Base-by-base conservation (phyloP, 2,888 invertebrate species). In the Acleris cristana region DNA sequence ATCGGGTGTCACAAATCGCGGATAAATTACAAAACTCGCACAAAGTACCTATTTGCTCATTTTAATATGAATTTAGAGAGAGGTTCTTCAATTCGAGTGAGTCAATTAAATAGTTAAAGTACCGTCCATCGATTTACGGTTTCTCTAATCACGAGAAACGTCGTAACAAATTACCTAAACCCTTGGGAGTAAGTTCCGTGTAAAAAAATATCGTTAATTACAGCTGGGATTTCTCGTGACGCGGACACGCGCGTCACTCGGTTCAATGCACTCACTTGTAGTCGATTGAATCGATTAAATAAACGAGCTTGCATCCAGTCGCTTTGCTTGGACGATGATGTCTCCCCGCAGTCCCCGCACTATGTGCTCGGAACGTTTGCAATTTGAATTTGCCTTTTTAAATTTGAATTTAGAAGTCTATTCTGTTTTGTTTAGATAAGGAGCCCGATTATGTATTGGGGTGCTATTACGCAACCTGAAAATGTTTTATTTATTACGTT, bases 261-360 rank as follows among this genome's bases (percentile, higher is more conserved):
- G 85, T 82, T 84, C 85, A 83, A 75, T 76, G 85, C 70, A 77
- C 85, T 76, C 76, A 67, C 65, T 70, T 73, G 76, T 75, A 76
- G 75, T 75, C 76, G 77, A 74, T 74, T 70, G 75, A 79, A 82
- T 83, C 84, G 80, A 85, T 83, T 79, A 72, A 73, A 75, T 73
- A 76, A 83, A 80, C 77, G 78, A 77, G 79, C 72, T 56, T 69
- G 58, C 65, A 69, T 69, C 62, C 56, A 70, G 56, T 56, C 40
- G 58, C 58, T 44, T 60, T 30, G 45, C 59, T 59, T 26, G 60
- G 18, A 8, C 49, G 56, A 44, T 45, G 53, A n/a, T n/a, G n/a
- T n/a, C n/a, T 57, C n/a, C 58, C 34, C 53, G 53, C 67, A 58
- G 53, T 57, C n/a, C 58, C 34, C 53, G 53, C 67, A 58, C 58